Evolutionary conservation across 2,888 invertebrate genomes (phyloP), one percentile per base, ranked within the genome.

Genomic region (Pandemis cinnamomeana): DNA sequence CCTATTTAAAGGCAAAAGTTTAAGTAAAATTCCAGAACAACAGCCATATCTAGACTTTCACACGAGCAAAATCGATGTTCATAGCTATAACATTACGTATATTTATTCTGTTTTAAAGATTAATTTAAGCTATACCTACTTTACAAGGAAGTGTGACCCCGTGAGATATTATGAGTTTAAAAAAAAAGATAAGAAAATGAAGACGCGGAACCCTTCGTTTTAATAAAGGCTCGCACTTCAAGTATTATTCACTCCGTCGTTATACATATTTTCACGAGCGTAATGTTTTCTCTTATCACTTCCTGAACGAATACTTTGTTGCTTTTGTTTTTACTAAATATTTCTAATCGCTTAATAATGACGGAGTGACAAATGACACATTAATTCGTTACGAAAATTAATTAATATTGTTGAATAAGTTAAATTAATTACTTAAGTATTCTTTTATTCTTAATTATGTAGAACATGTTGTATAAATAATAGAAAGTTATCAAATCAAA

Each of bases 211-310:
- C 67, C 71, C 53, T 53, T 7, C 42, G 3, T 41, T 61, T n/a
- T 2, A 41, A 10, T 36, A 5, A n/a, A 51, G 51, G n/a, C 11
- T 11, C 6, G 15, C 60, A n/a, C 51, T 27, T 36, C 13, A 13
- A 55, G 46, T 7, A 27, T n/a, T 3, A 27, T n/a, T 2, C 46
- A 46, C 36, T 63, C 11, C 42, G 61, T 53, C 42, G 61, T 53
- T 61, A 53, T 36, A 36, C 27, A 36, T 73, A 61, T 74, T 71
- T 73, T 71, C 70, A 71, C 66, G 66, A 71, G 60, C 41, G 66
- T 46, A 67, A 71, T 74, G 74, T 74, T 74, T 27, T 51, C 71
- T 67, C 74, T 74, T 74, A 74, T 74, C 74, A 62, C 42, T 74
- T 74, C 70, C 74, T 67, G 70, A 66, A 62, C 44, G 67, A 62